Base-by-base conservation (phyloP, 1,140 invertebrate genomes). In the Araneus ventricosus region DNA sequence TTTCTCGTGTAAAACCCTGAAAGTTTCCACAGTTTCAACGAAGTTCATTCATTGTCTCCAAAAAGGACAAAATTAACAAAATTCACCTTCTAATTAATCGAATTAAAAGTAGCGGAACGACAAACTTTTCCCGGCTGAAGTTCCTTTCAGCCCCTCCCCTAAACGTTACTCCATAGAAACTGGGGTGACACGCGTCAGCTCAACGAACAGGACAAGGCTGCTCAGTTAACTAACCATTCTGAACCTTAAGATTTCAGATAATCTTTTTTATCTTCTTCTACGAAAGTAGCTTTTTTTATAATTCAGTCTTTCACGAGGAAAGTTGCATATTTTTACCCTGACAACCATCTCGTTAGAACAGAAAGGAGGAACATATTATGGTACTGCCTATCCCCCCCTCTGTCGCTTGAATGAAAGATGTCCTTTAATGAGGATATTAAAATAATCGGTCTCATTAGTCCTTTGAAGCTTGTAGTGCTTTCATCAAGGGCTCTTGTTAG, bases 351-450 rank as follows among this genome's bases (percentile, higher is more conserved):
- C 14, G 57, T 67, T 67, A 67, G 5, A n/a, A 3, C 8, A 27
- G 27, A 67, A n/a, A 30, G 63, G 63, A n/a, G 45, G 45, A 52
- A 10, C 63, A 27, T 67, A 67, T 67, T 67, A 67, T 10, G 6
- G 63, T 27, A 8, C 27, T 2, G 14, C 27, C 63, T n/a, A 67
- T 27, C 24, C 63, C 24, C 24, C 63, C 24, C 6, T 67, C 24
- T 14, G 10, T 30, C 57, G 63, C n/a, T 3, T 67, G 63, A 67
- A 67, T 67, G 63, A n/a, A n/a, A 8, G 24, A 10, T 67, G 27
- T n/a, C 24, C 3, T 67, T 27, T 67, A 67, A 67, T 67, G 63
- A 67, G 63, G n/a, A 67, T 67, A 67, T 67, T 67, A 67, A 67
- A 67, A 67, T 67, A 67, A 67, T 24, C 63, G 8, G 63, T 67